Evolutionary conservation across 2,113 vertebrate genomes (phyloP).

Genomic region (Panthera uncia): DNA sequence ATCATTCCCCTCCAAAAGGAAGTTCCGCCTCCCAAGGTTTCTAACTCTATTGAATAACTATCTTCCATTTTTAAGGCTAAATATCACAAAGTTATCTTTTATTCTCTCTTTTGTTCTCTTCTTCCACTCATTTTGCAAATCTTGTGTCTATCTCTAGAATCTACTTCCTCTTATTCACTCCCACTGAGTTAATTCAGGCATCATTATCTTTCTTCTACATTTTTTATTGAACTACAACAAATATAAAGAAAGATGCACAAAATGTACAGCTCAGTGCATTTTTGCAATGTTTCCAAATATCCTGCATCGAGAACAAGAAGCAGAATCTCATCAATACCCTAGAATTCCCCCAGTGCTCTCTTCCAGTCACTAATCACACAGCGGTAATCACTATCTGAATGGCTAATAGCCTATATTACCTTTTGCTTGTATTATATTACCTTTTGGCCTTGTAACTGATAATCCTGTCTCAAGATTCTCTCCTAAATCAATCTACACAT

Average conservation of each 20-base stretch:
- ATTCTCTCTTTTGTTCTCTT: background rate
- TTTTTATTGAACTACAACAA: background rate
- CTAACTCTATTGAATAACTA: background rate
- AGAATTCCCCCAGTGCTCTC: background rate
- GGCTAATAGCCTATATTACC: background rate
- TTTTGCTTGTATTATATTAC: background rate
- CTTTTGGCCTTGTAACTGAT: background rate
- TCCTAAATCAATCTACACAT: background rate
- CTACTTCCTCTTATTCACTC: background rate
- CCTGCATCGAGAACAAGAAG: background rate
- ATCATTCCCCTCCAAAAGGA: background rate
- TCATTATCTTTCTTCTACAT: background rate
- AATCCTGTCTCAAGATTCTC: background rate
- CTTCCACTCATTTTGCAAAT: background rate
- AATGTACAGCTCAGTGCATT: background rate
- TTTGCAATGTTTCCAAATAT: background rate
- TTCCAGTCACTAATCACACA: background rate
- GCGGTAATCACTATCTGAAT: background rate
- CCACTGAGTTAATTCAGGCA: background rate
- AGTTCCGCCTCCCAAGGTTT: background rate
- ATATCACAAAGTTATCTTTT: slow-evolving; percentile 9
- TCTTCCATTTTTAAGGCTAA: background rate
- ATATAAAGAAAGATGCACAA: background rate
- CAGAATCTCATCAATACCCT: background rate
- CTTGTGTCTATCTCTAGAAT: background rate